A percentile compares a stretch with the other conserved stretches of the same genome.
These are phyloP conservation scores for Eilema depressum DNA, from an alignment of 2,888 invertebrate genomes.

Conservation along the genomic window DNA sequence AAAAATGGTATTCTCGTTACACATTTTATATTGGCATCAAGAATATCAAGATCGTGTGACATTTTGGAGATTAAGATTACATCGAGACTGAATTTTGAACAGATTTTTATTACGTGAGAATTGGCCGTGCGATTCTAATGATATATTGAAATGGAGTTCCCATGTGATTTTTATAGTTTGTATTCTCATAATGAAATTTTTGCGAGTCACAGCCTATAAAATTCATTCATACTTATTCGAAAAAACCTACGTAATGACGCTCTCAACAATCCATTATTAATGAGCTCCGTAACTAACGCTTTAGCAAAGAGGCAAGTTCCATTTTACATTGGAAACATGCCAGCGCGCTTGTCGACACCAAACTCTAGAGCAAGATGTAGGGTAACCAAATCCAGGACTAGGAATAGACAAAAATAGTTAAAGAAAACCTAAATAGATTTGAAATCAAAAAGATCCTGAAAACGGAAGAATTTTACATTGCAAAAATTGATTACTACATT, in stretches of 20 bases:
- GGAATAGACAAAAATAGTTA: constrained; percentile 11
- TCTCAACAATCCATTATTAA: constrained; percentile 72
- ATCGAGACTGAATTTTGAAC: too few relatives aligned
- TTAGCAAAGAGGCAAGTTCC: constrained; percentile 67
- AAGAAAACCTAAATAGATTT: background rate
- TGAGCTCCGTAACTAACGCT: constrained; percentile 65
- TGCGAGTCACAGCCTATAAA: constrained; percentile 16
- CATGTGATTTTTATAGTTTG: too few relatives aligned
- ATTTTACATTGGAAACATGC: constrained; percentile 78
- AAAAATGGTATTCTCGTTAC: too few relatives aligned
- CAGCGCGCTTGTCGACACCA: constrained; percentile 67
- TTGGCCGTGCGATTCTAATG: too few relatives aligned
- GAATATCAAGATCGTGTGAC: too few relatives aligned
- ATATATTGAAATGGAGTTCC: too few relatives aligned
- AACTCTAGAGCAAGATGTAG: constrained; percentile 55
- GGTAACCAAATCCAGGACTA: constrained; percentile 28
- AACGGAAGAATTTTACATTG: too few relatives aligned
- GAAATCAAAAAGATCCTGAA: background rate
- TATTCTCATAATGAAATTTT: constrained; percentile 15
- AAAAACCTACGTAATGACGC: constrained; percentile 50
- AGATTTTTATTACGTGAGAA: too few relatives aligned
- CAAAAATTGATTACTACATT: too few relatives aligned
- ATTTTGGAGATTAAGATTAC: too few relatives aligned
- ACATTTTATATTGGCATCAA: too few relatives aligned
- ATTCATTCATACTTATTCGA: constrained; percentile 28